Percentiles rank a stretch among this genome's conserved stretches.
phyloP scores from a whole-genome alignment of 2,888 invertebrate species.

The Pristionchus exspectatus region DNA sequence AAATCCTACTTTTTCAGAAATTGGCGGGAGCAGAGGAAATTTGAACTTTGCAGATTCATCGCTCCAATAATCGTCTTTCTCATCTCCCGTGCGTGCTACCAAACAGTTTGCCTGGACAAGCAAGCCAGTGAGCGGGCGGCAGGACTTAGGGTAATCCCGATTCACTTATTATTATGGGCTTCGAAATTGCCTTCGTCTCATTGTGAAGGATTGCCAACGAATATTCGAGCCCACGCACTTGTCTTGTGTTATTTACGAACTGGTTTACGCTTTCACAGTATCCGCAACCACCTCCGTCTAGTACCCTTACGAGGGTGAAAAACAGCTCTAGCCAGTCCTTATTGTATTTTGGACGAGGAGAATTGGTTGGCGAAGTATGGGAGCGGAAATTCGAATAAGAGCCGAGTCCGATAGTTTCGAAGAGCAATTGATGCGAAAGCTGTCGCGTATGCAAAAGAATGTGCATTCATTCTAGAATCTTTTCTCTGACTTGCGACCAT shows the following conservation, averaged over 20 bases:
- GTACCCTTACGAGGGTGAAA: neutral
- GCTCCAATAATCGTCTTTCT: conserved; percentile 77
- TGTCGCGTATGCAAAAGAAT: neutral
- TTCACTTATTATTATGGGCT: neutral
- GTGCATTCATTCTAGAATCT: neutral
- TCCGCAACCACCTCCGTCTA: neutral
- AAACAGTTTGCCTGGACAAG: conserved; percentile 76
- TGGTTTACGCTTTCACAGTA: neutral
- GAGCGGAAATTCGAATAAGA: neutral
- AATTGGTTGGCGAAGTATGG: neutral
- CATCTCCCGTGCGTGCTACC: conserved; percentile 77
- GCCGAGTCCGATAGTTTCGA: neutral
- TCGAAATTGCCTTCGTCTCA: neutral
- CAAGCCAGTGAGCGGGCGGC: conserved; percentile 73
- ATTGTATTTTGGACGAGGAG: neutral
- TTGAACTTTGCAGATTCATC: conserved; percentile 66
- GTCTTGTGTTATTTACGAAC: neutral
- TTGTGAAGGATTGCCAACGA: neutral
- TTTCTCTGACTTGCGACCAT: neutral
- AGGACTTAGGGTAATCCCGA: conserved; percentile 69
- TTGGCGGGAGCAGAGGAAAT: neutral
- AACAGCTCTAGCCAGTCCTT: neutral
- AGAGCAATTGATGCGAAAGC: neutral
- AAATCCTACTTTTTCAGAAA: neutral
- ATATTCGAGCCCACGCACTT: neutral